Conservation (phyloP, 2,113 vertebrate species). For the Vireo altiloquus region DNA sequence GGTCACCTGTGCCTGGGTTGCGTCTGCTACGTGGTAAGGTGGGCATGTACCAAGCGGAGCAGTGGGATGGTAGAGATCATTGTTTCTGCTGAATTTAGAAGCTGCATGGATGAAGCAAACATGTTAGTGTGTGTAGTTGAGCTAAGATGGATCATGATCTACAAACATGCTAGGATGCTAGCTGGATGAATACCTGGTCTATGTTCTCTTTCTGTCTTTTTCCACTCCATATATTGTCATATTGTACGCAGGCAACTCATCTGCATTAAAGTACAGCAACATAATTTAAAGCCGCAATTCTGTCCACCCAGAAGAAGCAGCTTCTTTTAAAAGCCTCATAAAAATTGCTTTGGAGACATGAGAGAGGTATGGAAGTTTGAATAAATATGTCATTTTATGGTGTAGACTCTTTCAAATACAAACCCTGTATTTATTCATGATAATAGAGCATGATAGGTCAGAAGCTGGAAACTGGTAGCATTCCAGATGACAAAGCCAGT, state of each 20-base stretch:
- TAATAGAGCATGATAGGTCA: not conserved
- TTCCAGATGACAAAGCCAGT: not conserved
- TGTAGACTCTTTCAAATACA: not conserved
- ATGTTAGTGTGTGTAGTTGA: not conserved
- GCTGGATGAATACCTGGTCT: not conserved
- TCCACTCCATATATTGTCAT: not conserved
- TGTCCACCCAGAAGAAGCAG: not conserved
- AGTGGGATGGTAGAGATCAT: not conserved
- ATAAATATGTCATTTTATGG: not conserved
- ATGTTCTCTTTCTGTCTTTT: not conserved
- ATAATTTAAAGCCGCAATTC: not conserved
- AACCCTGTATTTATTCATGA: not conserved
- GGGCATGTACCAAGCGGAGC: not conserved
- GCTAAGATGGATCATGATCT: not conserved
- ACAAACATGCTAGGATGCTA: not conserved
- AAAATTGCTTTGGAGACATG: not conserved
- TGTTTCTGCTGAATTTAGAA: not conserved
- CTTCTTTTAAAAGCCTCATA: not conserved
- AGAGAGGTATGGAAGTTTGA: not conserved
- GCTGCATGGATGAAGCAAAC: not conserved
- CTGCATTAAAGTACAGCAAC: not conserved
- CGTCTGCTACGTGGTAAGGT: accelerated
- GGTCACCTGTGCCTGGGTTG: not conserved
- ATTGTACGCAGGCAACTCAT: not conserved
- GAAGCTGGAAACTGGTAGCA: not conserved